These are phyloP conservation scores for Scytalopus superciliaris DNA, from an alignment of 2,113 vertebrate species.

Conservation along the genomic window DNA sequence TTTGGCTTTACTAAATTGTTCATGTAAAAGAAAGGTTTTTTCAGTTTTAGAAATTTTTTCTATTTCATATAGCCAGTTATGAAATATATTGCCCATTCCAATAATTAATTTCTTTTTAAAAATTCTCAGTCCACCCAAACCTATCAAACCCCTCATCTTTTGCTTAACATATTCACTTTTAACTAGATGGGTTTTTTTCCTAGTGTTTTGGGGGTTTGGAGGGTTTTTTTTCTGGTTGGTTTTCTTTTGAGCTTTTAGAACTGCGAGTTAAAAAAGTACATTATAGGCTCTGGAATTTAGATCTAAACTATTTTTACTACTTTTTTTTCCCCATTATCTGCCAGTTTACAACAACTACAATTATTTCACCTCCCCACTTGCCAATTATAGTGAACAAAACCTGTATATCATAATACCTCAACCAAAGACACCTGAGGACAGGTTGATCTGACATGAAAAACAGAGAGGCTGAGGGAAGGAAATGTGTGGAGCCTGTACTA, in stretches of 20 bases:
- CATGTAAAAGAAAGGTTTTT: background rate
- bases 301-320: background rate
- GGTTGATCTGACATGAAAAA: background rate
- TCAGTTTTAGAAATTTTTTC: background rate
- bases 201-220: background rate
- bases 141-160: background rate
- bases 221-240: background rate
- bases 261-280: background rate
- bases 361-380: background rate
- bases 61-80: background rate
- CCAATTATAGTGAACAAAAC: background rate
- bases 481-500: background rate
- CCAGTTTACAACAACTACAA: background rate
- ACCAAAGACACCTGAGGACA: background rate
- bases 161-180: background rate
- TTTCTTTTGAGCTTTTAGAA: background rate
- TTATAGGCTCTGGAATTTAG: background rate
- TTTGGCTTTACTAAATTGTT: background rate
- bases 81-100: background rate
- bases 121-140: background rate
- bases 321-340: background rate
- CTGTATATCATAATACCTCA: rapidly evolving
- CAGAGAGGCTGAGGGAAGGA: background rate
- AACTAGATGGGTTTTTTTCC: background rate
- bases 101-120: background rate